phyloP scores from a whole-genome alignment of 1,140 invertebrate species.

The Galleria mellonella region DNA sequence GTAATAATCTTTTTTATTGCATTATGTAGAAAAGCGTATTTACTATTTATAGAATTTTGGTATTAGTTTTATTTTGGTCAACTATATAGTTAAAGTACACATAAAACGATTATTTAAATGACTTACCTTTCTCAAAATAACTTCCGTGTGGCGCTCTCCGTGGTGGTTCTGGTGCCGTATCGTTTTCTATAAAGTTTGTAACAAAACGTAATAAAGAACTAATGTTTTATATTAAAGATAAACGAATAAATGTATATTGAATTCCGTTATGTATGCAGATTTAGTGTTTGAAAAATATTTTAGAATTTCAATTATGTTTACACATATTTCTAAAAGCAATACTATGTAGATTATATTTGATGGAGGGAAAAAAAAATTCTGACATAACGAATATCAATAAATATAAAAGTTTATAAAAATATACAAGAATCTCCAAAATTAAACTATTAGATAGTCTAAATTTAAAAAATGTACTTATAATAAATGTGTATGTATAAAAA shows the following conservation, averaged over 20 bases:
- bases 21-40: neutral
- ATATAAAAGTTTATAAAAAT: constrained; percentile 17
- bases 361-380: too few relatives aligned
- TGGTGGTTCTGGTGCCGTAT: constrained; percentile 79
- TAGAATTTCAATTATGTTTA: too few relatives aligned
- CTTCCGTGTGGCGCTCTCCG: constrained; percentile 76
- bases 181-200: constrained; percentile 76
- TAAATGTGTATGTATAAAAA: neutral
- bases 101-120: neutral
- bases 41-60: too few relatives aligned
- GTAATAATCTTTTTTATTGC: neutral
- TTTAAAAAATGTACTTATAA: constrained; percentile 11
- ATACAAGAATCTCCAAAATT: constrained; percentile 50
- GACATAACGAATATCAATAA: constrained; percentile 30
- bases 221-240: too few relatives aligned
- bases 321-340: too few relatives aligned
- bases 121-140: constrained; percentile 77
- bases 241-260: too few relatives aligned
- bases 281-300: too few relatives aligned
- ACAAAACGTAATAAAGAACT: constrained; percentile 36
- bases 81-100: neutral
- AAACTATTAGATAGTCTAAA: too few relatives aligned
- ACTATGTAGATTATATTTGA: too few relatives aligned
- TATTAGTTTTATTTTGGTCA: too few relatives aligned
- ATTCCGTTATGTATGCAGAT: too few relatives aligned